phyloP scores from a whole-genome alignment of 2,888 invertebrate species.

The Dexiosoma caninum region DNA sequence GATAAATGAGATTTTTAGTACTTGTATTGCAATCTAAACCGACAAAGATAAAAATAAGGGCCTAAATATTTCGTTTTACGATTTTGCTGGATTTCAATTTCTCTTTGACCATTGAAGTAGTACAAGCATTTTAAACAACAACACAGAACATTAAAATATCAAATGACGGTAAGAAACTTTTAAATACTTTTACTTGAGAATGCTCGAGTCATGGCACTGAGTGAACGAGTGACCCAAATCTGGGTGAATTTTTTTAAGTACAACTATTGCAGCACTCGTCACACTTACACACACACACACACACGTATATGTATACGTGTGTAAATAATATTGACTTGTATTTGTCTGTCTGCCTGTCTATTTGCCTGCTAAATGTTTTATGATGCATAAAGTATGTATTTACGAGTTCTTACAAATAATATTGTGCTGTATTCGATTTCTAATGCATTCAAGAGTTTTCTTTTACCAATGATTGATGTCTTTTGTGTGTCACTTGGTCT shows the following conservation, averaged over 20 bases:
- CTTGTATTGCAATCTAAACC: not conserved
- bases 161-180: slow-evolving; percentile 15
- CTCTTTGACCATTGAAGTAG: not conserved
- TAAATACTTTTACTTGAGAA: slow-evolving; percentile 59
- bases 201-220: slow-evolving; percentile 46
- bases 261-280: no score
- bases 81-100: not conserved
- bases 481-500: slow-evolving; percentile 41
- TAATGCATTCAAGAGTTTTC: slow-evolving; percentile 44
- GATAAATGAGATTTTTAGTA: slow-evolving; percentile 34
- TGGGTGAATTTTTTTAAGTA: not conserved
- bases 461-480: slow-evolving; percentile 50
- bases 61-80: slow-evolving; percentile 26
- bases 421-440: slow-evolving; percentile 25
- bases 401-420: slow-evolving; percentile 9
- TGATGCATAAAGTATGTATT: slow-evolving; percentile 26
- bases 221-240: slow-evolving; percentile 56
- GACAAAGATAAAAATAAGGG: slow-evolving; percentile 22
- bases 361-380: slow-evolving; percentile 37
- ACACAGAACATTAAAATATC: slow-evolving; percentile 37
- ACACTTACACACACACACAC: no score
- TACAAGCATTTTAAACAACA: not conserved
- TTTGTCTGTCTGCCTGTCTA: slow-evolving; percentile 9
- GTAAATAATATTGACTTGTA: not conserved
- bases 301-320: not conserved